These are phyloP conservation scores for Eupithecia vulgata DNA, from an alignment of 2,888 invertebrate species.

Conservation along the genomic window DNA sequence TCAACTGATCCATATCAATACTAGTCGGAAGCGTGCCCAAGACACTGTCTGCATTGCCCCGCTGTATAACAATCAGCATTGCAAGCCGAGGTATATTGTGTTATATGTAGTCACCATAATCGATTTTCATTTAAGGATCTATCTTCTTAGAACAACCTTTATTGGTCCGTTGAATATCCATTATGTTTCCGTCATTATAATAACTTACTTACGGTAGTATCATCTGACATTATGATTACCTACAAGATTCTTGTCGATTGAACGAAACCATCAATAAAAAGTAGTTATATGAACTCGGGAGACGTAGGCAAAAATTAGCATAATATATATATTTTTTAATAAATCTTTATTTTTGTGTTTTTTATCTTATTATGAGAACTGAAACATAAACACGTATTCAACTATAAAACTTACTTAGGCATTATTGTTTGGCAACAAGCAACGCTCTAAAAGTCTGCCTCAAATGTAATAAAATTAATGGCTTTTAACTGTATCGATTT, in stretches of 20 bases:
- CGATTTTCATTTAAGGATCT: not conserved
- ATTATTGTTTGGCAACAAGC: not conserved
- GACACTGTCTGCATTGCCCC: no score
- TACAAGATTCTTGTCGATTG: not conserved
- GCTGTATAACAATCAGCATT: no score
- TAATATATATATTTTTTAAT: not conserved
- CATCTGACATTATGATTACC: not conserved
- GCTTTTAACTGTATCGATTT: not conserved
- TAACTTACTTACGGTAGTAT: not conserved
- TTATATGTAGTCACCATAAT: not conserved
- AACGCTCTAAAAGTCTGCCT: not conserved
- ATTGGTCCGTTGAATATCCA: not conserved
- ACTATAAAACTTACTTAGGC: not conserved
- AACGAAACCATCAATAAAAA: not conserved
- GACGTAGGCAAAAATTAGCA: not conserved
- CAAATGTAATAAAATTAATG: not conserved
- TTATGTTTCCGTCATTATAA: not conserved
- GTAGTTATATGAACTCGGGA: not conserved
- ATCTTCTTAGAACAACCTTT: not conserved
- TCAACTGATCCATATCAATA: no score
- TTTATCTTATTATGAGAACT: not conserved
- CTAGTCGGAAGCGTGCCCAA: no score
- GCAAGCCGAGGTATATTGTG: no score
- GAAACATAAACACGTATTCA: no score
- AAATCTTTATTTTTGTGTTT: not conserved